These are phyloP conservation scores for Lota lota DNA, from an alignment of 2,113 vertebrate genomes.

Conservation along the genomic window DNA sequence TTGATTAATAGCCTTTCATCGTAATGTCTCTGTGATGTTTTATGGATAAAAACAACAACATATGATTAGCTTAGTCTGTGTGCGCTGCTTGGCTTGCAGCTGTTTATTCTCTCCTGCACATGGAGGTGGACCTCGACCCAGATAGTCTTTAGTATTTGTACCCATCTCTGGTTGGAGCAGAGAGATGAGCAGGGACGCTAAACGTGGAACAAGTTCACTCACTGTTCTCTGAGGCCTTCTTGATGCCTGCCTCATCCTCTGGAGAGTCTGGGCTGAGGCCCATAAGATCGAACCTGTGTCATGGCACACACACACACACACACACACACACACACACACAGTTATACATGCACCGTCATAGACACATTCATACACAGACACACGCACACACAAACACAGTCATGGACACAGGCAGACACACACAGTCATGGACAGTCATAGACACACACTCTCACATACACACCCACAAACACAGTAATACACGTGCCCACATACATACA, in stretches of 20 bases:
- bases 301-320: constrained; percentile 1
- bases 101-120: no score
- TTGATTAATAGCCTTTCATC: no score
- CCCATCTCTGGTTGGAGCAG: no score
- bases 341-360: background rate
- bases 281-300: constrained; percentile 92
- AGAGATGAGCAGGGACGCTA: background rate
- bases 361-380: no score
- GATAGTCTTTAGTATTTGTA: no score
- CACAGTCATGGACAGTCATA: no score
- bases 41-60: background rate
- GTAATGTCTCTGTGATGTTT: no score
- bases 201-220: constrained; percentile 46
- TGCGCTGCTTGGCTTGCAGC: background rate
- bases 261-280: constrained; percentile 87
- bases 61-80: background rate
- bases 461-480: background rate
- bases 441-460: no score
- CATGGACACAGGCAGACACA: no score
- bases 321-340: constrained; percentile 8
- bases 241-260: constrained; percentile 95
- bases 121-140: background rate
- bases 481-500: background rate
- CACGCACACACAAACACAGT: no score
- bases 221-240: constrained; percentile 95